Evolutionary conservation across 1,140 invertebrate genomes (phyloP).

Genomic region (Ctenoplectra terminalis): DNA sequence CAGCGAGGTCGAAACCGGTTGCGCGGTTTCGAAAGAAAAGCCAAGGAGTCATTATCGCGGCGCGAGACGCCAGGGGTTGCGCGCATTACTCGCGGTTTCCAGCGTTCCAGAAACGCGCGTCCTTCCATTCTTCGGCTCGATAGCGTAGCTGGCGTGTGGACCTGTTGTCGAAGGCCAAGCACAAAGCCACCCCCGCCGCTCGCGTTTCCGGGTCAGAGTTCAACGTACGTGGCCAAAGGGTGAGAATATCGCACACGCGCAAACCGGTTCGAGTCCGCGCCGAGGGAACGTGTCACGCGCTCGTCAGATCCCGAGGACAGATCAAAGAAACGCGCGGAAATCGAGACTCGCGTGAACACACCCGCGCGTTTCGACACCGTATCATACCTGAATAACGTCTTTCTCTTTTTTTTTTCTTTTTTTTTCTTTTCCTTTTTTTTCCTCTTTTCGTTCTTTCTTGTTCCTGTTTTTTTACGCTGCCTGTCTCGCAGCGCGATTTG

Average conservation of each 20-base stretch:
- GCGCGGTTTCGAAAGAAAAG: not conserved
- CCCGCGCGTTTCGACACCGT: constrained; percentile 27
- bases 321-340: constrained; percentile 50
- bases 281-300: not conserved
- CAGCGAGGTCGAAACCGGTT: not conserved
- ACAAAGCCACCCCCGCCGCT: constrained; percentile 50
- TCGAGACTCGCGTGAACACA: too few species aligned
- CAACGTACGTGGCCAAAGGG: constrained; percentile 53
- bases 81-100: constrained; percentile 14
- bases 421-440: not conserved
- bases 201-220: constrained; percentile 65
- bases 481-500: not conserved
- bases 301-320: constrained; percentile 23
- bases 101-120: constrained; percentile 19
- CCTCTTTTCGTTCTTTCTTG: not conserved
- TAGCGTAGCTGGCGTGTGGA: constrained; percentile 33
- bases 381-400: constrained; percentile 10
- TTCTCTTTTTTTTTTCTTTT: not conserved
- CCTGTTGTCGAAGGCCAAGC: constrained; percentile 68
- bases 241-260: constrained; percentile 18
- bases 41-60: not conserved
- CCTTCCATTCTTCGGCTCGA: constrained; percentile 39
- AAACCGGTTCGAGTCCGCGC: not conserved
- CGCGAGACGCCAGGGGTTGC: not conserved
- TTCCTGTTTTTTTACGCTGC: too few species aligned